Base-by-base conservation (phyloP, 1,140 invertebrate genomes). In the Grapholita molesta region DNA sequence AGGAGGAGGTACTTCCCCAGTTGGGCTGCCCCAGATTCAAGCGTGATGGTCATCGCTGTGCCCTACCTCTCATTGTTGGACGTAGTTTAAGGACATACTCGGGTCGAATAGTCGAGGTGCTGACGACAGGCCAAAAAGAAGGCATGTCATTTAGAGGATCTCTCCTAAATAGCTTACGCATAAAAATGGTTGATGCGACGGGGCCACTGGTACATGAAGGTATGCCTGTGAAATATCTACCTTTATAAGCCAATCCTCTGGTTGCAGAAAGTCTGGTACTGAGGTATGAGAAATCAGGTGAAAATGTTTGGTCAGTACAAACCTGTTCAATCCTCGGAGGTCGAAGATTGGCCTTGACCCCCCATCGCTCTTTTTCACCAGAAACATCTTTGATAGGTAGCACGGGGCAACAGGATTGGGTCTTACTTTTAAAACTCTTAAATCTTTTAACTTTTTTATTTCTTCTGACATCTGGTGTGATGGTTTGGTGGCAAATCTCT, bases 331-430 rank as follows among this genome's bases (percentile, higher is more conserved):
- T n/a, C 68, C 66, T 18, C 70, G 38, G 0, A 75, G 66, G 53
- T 83, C 77, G 72, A 82, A 78, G 35, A 82, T 80, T 0, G 74
- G 77, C 1, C 30, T 15, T 12, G 28, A 18, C 23, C 61, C 23
- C 0, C 65, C 61, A 61, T 33, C 57, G 18, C n/a, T 48, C 23
- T 66, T 66, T n/a, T 23, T 66, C 2, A 77, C 55, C 8, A 82
- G 25, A 30, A 83, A 82, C 73, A 84, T 78, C 32, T 70, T 76
- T 52, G 76, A 82, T 11, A 80, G 52, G 53, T 79, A 82, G 53
- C 78, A 77, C 32, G 72, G 55, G 7, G 33, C 21, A 4, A 15
- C 24, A 3, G 18, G 3, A 1, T 18, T 8, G 1, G 38, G 38
- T 18, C 66, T 30, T 67, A 11, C 11, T n/a, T 79, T 72, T 15